Percentiles rank a stretch among this genome's conserved stretches.
phyloP scores from a whole-genome alignment of 2,113 vertebrate species.

The Amblyornis subalaris region DNA sequence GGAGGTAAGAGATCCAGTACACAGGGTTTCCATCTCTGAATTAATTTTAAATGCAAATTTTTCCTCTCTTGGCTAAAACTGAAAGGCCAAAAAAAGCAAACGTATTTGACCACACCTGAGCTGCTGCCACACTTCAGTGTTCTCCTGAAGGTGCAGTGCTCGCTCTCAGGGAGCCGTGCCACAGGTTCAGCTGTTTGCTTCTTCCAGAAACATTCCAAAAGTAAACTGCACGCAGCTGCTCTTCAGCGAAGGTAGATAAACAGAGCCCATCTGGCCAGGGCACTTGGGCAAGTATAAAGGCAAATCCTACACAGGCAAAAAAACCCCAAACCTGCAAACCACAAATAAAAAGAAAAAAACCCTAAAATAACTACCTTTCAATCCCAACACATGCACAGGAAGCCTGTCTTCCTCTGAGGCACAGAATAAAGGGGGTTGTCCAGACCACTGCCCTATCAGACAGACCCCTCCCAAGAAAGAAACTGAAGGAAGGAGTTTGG shows the following conservation, averaged over 20 bases:
- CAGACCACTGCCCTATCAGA: background rate
- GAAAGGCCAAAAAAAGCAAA: background rate
- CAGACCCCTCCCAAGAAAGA: background rate
- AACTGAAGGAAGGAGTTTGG: background rate
- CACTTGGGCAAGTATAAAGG: conserved; percentile 15
- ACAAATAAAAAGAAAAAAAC: background rate
- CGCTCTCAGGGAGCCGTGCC: fast-evolving
- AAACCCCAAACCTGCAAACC: background rate
- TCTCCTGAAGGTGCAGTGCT: background rate
- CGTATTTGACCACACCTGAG: background rate
- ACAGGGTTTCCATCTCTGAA: background rate
- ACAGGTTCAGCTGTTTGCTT: background rate
- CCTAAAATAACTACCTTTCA: background rate
- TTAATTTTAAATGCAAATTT: background rate
- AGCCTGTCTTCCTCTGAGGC: background rate
- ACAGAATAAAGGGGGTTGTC: background rate
- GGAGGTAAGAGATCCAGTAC: fast-evolving
- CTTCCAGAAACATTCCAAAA: background rate
- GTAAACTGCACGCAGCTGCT: background rate
- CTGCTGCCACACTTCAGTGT: background rate
- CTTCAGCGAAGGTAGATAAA: background rate
- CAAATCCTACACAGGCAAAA: background rate
- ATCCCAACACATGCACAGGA: background rate
- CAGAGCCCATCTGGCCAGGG: background rate
- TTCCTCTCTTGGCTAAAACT: background rate